phyloP scores from a whole-genome alignment of 2,888 invertebrate species.

The Rhorus exstirpatorius region DNA sequence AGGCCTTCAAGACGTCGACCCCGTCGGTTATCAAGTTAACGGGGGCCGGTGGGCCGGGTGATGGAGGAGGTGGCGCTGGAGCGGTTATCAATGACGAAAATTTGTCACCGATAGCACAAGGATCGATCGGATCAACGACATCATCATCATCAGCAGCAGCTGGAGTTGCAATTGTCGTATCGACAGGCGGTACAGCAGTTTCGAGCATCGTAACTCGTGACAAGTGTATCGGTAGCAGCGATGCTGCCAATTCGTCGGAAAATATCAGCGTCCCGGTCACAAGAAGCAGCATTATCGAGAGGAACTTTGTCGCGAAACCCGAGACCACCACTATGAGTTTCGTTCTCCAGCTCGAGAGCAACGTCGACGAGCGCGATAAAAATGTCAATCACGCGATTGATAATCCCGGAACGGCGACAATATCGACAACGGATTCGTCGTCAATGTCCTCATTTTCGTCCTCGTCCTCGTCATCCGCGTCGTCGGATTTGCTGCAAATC shows the following conservation, averaged over 20 bases:
- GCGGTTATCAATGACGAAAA: constrained; percentile 73
- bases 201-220: constrained; percentile 31
- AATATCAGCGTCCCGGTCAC: constrained; percentile 7
- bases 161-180: constrained; percentile 29
- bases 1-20: constrained; percentile 86
- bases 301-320: constrained; percentile 59
- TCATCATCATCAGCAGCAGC: neutral
- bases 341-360: constrained; percentile 58
- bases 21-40: constrained; percentile 86
- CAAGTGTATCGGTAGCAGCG: constrained; percentile 48
- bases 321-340: constrained; percentile 65
- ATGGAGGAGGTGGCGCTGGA: constrained; percentile 78
- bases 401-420: constrained; percentile 27
- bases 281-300: constrained; percentile 49
- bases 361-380: constrained; percentile 57
- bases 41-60: constrained; percentile 84
- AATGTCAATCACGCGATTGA: constrained; percentile 24
- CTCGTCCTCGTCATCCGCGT: constrained; percentile 29
- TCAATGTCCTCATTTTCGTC: constrained; percentile 55
- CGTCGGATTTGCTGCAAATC: constrained; percentile 37
- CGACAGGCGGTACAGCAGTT: constrained; percentile 21
- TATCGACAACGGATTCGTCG: constrained; percentile 45
- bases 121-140: constrained; percentile 14
- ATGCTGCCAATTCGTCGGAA: constrained; percentile 46
- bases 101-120: constrained; percentile 72